Evolutionary conservation across 2,113 vertebrate species (phyloP).

Genomic region (Neolamprologus falcicula): DNA sequence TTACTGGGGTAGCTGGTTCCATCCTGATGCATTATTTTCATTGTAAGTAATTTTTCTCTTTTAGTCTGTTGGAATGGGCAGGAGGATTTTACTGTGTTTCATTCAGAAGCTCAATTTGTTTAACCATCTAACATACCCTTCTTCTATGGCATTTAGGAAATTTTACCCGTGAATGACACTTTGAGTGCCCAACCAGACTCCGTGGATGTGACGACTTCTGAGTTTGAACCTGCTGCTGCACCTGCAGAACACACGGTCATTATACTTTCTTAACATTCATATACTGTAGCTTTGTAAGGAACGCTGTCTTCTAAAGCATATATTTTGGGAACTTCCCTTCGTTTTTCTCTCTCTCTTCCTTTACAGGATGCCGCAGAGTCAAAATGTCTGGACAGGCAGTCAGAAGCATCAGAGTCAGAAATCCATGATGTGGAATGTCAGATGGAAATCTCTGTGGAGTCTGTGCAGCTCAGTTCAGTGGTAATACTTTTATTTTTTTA

Average conservation of each 20-base stretch:
- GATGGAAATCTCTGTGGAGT: slow-evolving; percentile 31
- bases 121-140: not conserved
- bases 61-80: not conserved
- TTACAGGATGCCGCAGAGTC: not conserved
- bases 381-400: not conserved
- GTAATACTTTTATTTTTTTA: not conserved
- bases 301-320: not conserved
- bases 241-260: not conserved
- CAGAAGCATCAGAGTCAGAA: slow-evolving; percentile 6
- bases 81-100: not conserved
- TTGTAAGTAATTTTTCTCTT: not conserved
- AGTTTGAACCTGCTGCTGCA: not conserved
- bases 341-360: not conserved
- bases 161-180: not conserved
- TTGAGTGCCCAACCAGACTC: not conserved
- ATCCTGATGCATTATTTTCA: not conserved
- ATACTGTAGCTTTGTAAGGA: not conserved
- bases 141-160: slow-evolving; percentile 4
- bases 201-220: not conserved
- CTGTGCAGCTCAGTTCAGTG: slow-evolving; percentile 4
- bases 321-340: not conserved
- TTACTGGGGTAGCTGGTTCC: not conserved
- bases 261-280: not conserved
- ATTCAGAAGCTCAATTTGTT: not conserved
- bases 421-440: slow-evolving; percentile 29